Conservation (phyloP, 2,113 vertebrate species). For the Apeltes quadracus region DNA sequence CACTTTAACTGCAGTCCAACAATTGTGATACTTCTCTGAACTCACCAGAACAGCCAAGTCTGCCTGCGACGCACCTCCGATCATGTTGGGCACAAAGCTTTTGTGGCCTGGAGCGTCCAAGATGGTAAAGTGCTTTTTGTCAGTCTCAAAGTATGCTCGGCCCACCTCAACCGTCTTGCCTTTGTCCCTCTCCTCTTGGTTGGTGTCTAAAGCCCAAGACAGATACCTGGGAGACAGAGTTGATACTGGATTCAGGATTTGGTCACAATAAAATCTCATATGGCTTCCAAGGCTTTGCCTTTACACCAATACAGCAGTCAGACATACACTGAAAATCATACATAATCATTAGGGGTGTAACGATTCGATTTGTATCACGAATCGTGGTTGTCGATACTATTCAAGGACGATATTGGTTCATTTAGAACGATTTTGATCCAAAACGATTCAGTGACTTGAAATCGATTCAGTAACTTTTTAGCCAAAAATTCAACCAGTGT, state of each 20-base stretch:
- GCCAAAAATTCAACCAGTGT: too few species aligned
- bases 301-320: not conserved
- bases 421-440: too few species aligned
- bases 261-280: not conserved
- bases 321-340: too few species aligned
- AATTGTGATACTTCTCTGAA: not conserved
- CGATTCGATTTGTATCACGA: too few species aligned
- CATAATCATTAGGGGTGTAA: too few species aligned
- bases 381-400: too few species aligned
- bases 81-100: constrained; percentile 99
- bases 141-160: constrained; percentile 97
- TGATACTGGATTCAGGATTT: not conserved
- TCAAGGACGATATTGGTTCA: too few species aligned
- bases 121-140: constrained; percentile 99
- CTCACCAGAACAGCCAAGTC: constrained; percentile 98
- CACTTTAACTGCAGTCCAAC: too few species aligned
- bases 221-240: constrained; percentile 86
- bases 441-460: too few species aligned
- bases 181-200: constrained; percentile 98
- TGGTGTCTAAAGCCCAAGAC: constrained; percentile 98
- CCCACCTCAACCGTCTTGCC: constrained; percentile 99
- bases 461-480: too few species aligned
- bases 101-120: constrained; percentile 98
- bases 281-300: not conserved
- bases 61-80: constrained; percentile 97